Conservation (phyloP, 2,888 invertebrate species). For the Pocota personata region DNA sequence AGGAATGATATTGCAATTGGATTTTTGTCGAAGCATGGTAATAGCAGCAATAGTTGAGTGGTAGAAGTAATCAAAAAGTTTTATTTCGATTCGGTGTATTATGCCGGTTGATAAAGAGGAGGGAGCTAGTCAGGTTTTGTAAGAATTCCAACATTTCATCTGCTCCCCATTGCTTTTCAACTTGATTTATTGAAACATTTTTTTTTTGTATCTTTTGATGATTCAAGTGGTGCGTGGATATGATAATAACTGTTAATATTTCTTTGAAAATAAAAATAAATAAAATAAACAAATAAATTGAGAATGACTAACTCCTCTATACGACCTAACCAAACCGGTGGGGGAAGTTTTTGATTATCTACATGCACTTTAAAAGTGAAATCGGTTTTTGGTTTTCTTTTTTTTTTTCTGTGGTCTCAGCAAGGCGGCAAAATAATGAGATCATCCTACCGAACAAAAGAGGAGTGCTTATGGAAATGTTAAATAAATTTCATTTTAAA, state of each 20-base stretch:
- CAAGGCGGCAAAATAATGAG: slow-evolving; percentile 34
- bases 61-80: slow-evolving; percentile 58
- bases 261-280: not conserved
- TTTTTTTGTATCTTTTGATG: not conserved
- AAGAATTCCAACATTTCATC: not conserved
- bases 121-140: not conserved
- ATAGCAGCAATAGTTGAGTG: slow-evolving; percentile 24
- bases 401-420: not conserved
- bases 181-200: slow-evolving; percentile 5
- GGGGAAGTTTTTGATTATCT: slow-evolving; percentile 5
- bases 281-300: not conserved
- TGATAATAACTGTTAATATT: slow-evolving; percentile 15
- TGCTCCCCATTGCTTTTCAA: not conserved
- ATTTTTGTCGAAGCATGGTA: slow-evolving; percentile 25
- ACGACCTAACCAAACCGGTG: slow-evolving; percentile 42
- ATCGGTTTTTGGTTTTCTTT: slow-evolving; percentile 15
- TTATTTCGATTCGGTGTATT: slow-evolving; percentile 39
- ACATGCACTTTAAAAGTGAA: slow-evolving; percentile 21
- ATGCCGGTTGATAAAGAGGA: not conserved
- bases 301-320: slow-evolving; percentile 18
- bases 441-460: slow-evolving; percentile 8
- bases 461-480: slow-evolving; percentile 1
- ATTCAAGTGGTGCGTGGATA: slow-evolving; percentile 9
- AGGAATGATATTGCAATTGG: slow-evolving; percentile 51
- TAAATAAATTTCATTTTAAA: slow-evolving; percentile 20